phyloP scores from a whole-genome alignment of 2,888 invertebrate genomes.

The Pherbina coryleti region DNA sequence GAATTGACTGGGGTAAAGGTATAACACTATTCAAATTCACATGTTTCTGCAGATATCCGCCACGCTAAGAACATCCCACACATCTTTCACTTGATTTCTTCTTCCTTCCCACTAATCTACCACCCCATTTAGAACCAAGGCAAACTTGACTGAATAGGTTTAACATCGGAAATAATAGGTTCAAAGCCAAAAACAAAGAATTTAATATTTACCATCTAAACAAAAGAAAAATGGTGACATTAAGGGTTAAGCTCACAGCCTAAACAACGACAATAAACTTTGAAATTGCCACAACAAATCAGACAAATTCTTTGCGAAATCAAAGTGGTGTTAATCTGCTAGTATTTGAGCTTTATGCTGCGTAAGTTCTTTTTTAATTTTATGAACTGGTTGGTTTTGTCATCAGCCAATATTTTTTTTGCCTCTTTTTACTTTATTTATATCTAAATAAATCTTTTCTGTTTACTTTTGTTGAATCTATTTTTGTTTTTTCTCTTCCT shows the following conservation, averaged over 20 bases:
- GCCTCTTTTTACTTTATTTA: background rate
- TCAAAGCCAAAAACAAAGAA: no score
- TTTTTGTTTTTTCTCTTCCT: background rate
- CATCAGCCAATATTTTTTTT: conserved; percentile 19
- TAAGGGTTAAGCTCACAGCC: no score
- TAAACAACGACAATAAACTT: background rate
- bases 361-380: conserved; percentile 14
- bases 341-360: conserved; percentile 9
- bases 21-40: no score
- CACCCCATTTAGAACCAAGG: no score
- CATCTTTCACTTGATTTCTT: no score
- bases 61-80: no score
- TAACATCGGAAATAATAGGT: no score
- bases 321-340: conserved; percentile 15
- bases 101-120: no score
- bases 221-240: background rate
- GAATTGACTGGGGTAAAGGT: no score
- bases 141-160: no score
- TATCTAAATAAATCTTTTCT: background rate
- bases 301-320: conserved; percentile 2
- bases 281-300: background rate
- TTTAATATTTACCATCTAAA: no score
- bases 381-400: conserved; percentile 17
- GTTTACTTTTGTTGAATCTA: conserved; percentile 18
- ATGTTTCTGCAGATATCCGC: no score